These are phyloP conservation scores for Notoglanidium macrostoma DNA, from an alignment of 2,797 vertebrate species.

Conservation along the genomic window DNA sequence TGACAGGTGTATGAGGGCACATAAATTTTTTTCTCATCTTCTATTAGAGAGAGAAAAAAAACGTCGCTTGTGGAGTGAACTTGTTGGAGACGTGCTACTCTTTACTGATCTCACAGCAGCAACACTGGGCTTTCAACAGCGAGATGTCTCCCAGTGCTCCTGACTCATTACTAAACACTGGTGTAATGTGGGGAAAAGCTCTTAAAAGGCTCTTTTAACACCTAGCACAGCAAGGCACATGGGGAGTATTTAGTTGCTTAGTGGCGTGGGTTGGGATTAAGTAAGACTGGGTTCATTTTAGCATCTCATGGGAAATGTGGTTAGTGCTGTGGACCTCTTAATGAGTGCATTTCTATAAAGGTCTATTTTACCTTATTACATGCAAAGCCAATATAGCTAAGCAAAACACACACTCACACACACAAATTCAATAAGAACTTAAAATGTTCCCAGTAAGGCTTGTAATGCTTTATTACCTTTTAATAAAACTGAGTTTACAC, in stretches of 20 bases:
- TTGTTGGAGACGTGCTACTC: conserved; percentile 45
- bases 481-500: conserved; percentile 11
- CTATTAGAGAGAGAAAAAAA: conserved; percentile 20
- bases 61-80: conserved; percentile 43
- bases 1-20: conserved; percentile 18
- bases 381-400: background rate
- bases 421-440: background rate
- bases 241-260: conserved; percentile 38
- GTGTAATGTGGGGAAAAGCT: conserved; percentile 36
- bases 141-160: conserved; percentile 40
- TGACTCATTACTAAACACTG: conserved; percentile 39
- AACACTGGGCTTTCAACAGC: conserved; percentile 36
- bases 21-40: conserved; percentile 30
- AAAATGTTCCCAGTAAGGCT: conserved; percentile 5
- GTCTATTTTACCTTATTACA: conserved; percentile 18
- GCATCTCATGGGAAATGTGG: conserved; percentile 30
- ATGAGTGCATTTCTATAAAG: conserved; percentile 22
- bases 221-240: conserved; percentile 31
- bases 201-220: conserved; percentile 47
- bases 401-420: background rate
- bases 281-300: conserved; percentile 30
- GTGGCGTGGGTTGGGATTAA: conserved; percentile 35
- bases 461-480: conserved; percentile 22
- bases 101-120: conserved; percentile 35
- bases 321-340: conserved; percentile 25